These are phyloP conservation scores for Pterocles gutturalis DNA, from an alignment of 2,113 vertebrate genomes.

Conservation along the genomic window DNA sequence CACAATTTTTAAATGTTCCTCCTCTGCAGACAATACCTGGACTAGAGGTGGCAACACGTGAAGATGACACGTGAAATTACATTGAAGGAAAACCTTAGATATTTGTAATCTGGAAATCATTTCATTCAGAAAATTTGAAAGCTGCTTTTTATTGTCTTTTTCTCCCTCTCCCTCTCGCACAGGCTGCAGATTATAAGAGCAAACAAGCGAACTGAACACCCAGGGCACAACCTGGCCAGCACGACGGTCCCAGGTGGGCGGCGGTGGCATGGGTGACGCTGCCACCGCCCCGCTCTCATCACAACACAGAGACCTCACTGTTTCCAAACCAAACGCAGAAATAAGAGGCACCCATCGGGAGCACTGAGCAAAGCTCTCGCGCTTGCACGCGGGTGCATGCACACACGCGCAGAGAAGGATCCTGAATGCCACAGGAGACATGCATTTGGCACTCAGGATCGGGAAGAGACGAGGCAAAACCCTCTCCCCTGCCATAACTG, in stretches of 20 bases:
- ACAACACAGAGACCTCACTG: neutral
- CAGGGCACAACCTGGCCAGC: neutral
- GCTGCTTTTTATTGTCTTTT: neutral
- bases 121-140: neutral
- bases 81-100: neutral
- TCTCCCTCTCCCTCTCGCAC: neutral
- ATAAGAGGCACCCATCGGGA: fast-evolving
- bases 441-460: neutral
- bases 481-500: neutral
- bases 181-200: neutral
- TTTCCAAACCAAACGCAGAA: neutral
- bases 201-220: neutral
- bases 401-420: neutral
- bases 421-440: neutral
- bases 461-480: neutral
- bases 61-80: neutral
- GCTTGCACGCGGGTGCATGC: neutral
- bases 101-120: neutral
- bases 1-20: neutral
- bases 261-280: fast-evolving
- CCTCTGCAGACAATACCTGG: neutral
- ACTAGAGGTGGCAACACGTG: neutral
- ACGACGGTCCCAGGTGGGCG: fast-evolving
- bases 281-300: fast-evolving
- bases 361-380: neutral